Base-by-base conservation (phyloP, 2,888 invertebrate genomes). In the Campoletis raptor region DNA sequence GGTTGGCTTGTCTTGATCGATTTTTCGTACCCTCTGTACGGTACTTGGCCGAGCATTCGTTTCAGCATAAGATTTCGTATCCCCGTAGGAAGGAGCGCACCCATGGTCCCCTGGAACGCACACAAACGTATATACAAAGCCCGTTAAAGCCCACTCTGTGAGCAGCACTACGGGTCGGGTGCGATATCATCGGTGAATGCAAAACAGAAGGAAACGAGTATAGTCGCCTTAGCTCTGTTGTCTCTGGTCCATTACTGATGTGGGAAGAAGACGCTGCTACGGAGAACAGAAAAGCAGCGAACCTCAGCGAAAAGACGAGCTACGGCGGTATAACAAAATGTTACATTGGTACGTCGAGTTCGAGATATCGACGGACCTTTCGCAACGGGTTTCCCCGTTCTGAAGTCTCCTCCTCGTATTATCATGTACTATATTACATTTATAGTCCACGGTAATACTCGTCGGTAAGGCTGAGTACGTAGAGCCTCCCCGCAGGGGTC, bases 131-230 rank as follows among this genome's bases (percentile, higher is more conserved):
- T 8, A 52, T 21, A 52, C 67, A 21, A n/a, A 91, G 90, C 88
- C 91, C 91, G 92, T 93, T 92, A 93, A 85, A 92, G 90, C 90
- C 90, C 90, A 92, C 90, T 83, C 90, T 89, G 90, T 88, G 64
- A 48, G 52, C 52, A 48, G 52, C 52, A 89, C 90, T 90, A 90
- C 89, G 90, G 70, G 64, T 54, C 88, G 89, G 90, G 73, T 82
- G 81, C 92, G 93, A 93, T 93, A 93, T 92, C 92, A 93, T 93
- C 93, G 89, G 86, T 90, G 89, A 92, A 93, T 93, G 92, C 91
- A 92, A 93, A 93, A 92, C 92, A 93, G 93, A 92, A 92, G 92
- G 91, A 88, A 89, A 82, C 74, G 78, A 70, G 69, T 72, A 57
- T 30, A 48, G 61, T 73, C 54, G 48, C 77, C 69, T 45, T 45